These are phyloP conservation scores for Aphidius ervi DNA, from an alignment of 1,140 invertebrate genomes.

Conservation along the genomic window DNA sequence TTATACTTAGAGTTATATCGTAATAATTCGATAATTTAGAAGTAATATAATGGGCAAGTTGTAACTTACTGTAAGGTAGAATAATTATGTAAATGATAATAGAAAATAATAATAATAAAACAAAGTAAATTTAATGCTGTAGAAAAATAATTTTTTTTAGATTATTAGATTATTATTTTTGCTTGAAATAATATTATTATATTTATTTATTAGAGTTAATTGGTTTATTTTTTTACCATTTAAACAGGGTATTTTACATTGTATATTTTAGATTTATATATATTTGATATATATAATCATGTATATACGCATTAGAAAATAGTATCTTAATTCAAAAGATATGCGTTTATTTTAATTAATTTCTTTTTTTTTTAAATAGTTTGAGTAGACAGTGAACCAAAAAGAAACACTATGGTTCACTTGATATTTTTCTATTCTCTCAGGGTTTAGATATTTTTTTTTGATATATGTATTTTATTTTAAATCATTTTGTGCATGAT, in stretches of 20 bases:
- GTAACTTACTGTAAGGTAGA: constrained; percentile 50
- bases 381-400: neutral
- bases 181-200: neutral
- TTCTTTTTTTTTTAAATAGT: constrained; percentile 3
- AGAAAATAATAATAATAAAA: constrained; percentile 51
- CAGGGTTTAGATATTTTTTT: no score
- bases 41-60: constrained; percentile 50
- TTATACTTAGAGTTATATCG: constrained; percentile 48
- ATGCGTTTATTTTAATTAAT: constrained; percentile 6
- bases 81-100: constrained; percentile 47
- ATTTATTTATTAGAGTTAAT: constrained; percentile 2
- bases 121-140: constrained; percentile 53
- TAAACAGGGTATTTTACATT: constrained; percentile 31
- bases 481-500: no score
- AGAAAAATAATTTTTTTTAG: constrained; percentile 31
- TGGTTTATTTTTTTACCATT: constrained; percentile 22
- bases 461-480: no score
- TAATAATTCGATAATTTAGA: constrained; percentile 35
- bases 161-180: constrained; percentile 3
- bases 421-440: no score
- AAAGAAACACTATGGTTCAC: no score
- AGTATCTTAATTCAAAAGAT: constrained; percentile 27
- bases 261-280: constrained; percentile 27
- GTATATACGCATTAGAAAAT: constrained; percentile 36
- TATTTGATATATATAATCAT: constrained; percentile 31